phyloP scores from a whole-genome alignment of 1,140 invertebrate genomes.

The Habropoda laboriosa region DNA sequence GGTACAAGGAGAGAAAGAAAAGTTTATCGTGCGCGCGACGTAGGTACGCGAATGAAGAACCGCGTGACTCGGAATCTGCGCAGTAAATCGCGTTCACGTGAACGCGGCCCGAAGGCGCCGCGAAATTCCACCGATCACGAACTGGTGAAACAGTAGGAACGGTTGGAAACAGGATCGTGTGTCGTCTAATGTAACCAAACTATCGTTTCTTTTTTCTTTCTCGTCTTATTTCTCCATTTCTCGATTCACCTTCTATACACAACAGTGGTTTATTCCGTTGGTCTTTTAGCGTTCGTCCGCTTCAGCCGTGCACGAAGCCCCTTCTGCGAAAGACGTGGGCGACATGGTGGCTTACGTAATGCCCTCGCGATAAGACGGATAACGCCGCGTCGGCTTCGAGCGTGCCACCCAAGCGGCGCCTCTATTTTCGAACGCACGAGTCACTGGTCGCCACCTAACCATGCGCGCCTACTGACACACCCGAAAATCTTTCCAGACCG shows the following conservation, averaged over 20 bases:
- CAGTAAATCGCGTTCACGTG: constrained; percentile 59
- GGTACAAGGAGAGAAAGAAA: constrained; percentile 38
- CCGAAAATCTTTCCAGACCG: constrained; percentile 37
- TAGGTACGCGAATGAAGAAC: constrained; percentile 44
- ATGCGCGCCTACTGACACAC: not conserved
- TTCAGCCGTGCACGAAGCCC: constrained; percentile 36
- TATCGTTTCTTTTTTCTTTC: no score
- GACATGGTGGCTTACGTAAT: constrained; percentile 62
- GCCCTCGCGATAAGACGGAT: constrained; percentile 61
- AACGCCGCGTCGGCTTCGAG: constrained; percentile 37
- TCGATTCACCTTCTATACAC: not conserved
- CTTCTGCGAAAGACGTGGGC: constrained; percentile 57
- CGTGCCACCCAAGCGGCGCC: constrained; percentile 55
- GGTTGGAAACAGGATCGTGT: constrained; percentile 11
- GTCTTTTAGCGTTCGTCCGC: not conserved
- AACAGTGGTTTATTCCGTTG: not conserved
- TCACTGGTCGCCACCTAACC: constrained; percentile 38
- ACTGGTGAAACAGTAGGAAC: no score
- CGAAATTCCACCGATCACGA: constrained; percentile 41
- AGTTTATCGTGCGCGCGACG: constrained; percentile 53
- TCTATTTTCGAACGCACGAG: constrained; percentile 63
- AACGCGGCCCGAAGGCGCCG: constrained; percentile 45
- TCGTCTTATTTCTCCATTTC: not conserved
- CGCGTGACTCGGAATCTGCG: constrained; percentile 68
- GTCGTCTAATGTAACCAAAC: not conserved